phyloP scores from a whole-genome alignment of 2,888 invertebrate species.

The Polydrusus pterygomalis region DNA sequence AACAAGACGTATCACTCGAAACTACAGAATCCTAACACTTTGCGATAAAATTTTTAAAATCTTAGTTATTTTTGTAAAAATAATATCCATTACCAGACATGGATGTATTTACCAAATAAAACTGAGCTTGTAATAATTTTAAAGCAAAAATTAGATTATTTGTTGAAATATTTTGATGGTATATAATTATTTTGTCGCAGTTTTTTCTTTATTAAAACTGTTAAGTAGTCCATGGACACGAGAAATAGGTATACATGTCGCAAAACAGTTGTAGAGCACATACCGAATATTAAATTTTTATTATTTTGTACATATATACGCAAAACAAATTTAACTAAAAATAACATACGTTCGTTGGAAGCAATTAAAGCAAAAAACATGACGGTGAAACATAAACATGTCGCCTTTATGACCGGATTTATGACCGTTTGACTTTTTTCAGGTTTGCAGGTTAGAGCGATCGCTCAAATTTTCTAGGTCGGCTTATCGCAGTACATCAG shows the following conservation, averaged over 20 bases:
- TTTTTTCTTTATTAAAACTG: background rate
- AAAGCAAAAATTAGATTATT: background rate
- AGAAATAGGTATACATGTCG: conserved; percentile 32
- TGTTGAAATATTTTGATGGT: background rate
- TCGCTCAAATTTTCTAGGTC: background rate
- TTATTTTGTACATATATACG: conserved; percentile 34
- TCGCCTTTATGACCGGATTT: conserved; percentile 43
- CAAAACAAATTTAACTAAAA: conserved; percentile 34
- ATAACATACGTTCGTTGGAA: conserved; percentile 30
- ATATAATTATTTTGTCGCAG: background rate
- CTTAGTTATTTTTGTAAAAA: background rate
- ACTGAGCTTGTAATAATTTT: too few relatives aligned
- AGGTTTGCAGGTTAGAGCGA: conserved; percentile 3
- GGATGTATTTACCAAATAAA: too few relatives aligned
- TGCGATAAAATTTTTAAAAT: background rate
- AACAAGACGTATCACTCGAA: too few relatives aligned
- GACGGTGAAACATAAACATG: conserved; percentile 42
- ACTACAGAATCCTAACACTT: too few relatives aligned
- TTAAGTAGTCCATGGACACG: background rate
- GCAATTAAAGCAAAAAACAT: conserved; percentile 44
- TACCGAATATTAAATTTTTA: conserved; percentile 37
- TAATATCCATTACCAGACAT: too few relatives aligned
- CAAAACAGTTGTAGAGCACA: conserved; percentile 34
- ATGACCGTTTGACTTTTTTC: conserved; percentile 34
- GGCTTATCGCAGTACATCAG: background rate